A percentile compares a stretch with the other conserved stretches of the same genome.
Conservation (phyloP, 2,888 invertebrate genomes). For the Marronus borbonicus region DNA sequence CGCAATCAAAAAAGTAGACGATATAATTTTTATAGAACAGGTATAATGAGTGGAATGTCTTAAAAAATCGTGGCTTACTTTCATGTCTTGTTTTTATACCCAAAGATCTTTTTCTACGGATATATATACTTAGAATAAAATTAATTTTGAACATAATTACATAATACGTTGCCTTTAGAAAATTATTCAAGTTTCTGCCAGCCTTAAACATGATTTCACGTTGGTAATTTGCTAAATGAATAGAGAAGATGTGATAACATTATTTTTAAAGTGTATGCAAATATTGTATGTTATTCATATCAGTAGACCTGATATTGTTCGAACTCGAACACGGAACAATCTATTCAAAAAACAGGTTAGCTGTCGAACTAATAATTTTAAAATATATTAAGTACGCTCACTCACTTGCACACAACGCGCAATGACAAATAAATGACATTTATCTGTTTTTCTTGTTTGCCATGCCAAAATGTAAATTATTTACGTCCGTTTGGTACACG, state of each 20-base stretch:
- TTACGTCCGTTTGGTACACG: conserved; percentile 29
- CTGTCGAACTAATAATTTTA: conserved; percentile 29
- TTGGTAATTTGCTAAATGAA: no score
- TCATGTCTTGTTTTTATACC: no score
- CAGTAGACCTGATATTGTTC: conserved; percentile 6
- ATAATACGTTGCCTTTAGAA: no score
- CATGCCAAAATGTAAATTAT: conserved; percentile 42
- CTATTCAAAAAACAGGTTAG: conserved; percentile 40
- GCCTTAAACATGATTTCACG: no score
- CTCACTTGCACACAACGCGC: conserved; percentile 3
- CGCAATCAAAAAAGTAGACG: no score
- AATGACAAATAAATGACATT: conserved; percentile 46
- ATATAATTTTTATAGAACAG: conserved; percentile 7
- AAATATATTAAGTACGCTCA: conserved; percentile 23
- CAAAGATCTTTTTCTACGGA: no score
- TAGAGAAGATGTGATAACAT: no score
- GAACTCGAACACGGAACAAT: conserved; percentile 37
- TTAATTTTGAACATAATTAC: no score
- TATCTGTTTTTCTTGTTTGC: conserved; percentile 42
- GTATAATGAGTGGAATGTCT: background rate
- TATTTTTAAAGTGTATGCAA: conserved; percentile 25
- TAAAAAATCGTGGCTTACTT: background rate
- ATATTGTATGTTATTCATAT: conserved; percentile 13
- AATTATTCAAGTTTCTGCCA: no score
- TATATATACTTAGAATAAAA: no score